Evolutionary conservation across 2,797 vertebrate genomes (phyloP).

Genomic region (Cirrhinus mrigala): DNA sequence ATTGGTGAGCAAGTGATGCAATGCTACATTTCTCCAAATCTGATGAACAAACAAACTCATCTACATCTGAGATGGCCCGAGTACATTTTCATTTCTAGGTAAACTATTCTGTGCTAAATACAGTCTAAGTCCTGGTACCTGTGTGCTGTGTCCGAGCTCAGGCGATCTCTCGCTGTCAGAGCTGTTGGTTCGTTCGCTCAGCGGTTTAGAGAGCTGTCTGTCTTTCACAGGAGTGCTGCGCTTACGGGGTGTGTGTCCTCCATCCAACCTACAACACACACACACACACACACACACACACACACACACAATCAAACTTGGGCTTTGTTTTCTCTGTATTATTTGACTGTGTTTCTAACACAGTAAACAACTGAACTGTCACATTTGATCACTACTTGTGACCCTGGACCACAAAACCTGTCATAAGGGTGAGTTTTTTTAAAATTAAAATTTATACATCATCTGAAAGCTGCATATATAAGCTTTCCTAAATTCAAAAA

Average conservation of each 20-base stretch:
- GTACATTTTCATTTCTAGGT: not conserved
- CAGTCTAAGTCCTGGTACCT: slow-evolving; percentile 74
- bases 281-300: slow-evolving; percentile 43
- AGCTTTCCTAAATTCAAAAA: too few relatives aligned
- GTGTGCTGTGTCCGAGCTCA: slow-evolving; percentile 87
- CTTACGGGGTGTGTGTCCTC: slow-evolving; percentile 85
- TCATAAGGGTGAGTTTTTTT: too few relatives aligned
- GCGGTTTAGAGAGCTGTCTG: slow-evolving; percentile 90
- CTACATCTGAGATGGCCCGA: not conserved
- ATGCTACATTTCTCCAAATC: not conserved
- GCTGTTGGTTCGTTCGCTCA: slow-evolving; percentile 92
- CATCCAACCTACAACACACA: slow-evolving; percentile 79
- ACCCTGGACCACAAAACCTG: too few relatives aligned
- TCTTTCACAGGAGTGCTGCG: slow-evolving; percentile 90
- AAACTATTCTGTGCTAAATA: not conserved
- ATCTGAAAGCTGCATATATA: too few relatives aligned
- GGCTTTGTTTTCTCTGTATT: not conserved
- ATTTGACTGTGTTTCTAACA: not conserved
- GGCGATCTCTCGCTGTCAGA: slow-evolving; percentile 93
- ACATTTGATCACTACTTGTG: too few relatives aligned
- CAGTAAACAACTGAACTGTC: too few relatives aligned
- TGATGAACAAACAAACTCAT: not conserved
- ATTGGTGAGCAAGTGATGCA: not conserved
- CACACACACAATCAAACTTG: slow-evolving; percentile 13
- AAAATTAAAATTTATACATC: too few relatives aligned